Evolutionary conservation across 37 sponge, comb jelly and placozoan genomes (phyloP).

Genomic region (Mnemiopsis leidyi): DNA sequence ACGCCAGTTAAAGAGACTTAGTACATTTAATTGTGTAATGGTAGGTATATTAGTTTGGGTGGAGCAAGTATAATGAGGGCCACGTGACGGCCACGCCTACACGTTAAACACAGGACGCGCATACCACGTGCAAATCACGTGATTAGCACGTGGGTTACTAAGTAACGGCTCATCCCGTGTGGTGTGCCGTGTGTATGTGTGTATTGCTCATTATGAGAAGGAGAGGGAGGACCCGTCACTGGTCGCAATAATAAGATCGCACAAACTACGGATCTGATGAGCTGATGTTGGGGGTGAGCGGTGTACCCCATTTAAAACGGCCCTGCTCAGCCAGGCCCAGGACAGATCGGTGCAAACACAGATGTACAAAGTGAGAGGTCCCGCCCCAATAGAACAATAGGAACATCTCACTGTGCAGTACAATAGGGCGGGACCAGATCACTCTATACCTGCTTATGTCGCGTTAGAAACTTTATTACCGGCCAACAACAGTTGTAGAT

Average conservation of each 20-base stretch:
- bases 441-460: background rate
- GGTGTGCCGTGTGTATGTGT: slow-evolving; percentile 27
- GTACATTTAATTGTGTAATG: slow-evolving; percentile 48
- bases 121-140: slow-evolving; percentile 8
- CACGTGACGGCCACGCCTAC: slow-evolving; percentile 50
- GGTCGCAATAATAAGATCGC: background rate
- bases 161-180: slow-evolving; percentile 58
- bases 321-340: too few species aligned
- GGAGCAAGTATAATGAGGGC: slow-evolving; percentile 30
- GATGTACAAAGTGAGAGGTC: background rate
- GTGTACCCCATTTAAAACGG: too few species aligned
- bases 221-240: background rate
- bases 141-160: slow-evolving; percentile 5
- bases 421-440: background rate
- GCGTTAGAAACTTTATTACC: background rate
- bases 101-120: slow-evolving; percentile 4
- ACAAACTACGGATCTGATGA: background rate
- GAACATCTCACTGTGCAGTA: background rate
- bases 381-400: background rate
- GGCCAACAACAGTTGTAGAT: too few species aligned
- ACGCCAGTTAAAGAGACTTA: background rate
- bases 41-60: slow-evolving; percentile 45
- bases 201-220: background rate
- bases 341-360: too few species aligned
- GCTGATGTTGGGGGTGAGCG: too few species aligned